A percentile compares a stretch with the other conserved stretches of the same genome.
phyloP scores from a whole-genome alignment of 2,888 invertebrate species.

The Chrysodeixis includens region DNA sequence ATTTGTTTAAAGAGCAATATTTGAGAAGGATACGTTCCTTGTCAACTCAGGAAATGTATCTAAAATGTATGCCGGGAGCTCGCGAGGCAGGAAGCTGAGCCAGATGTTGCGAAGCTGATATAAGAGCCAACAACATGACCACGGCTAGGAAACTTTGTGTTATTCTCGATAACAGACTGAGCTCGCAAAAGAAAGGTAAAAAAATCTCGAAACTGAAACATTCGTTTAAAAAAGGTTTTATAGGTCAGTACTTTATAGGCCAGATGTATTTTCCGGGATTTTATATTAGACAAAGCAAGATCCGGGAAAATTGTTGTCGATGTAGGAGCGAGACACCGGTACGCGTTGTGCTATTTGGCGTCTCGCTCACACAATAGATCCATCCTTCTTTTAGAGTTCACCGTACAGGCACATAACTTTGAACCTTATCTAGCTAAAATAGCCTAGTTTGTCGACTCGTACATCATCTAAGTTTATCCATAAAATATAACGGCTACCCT shows the following conservation, averaged over 20 bases:
- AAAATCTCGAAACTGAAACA: not conserved
- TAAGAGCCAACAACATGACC: not conserved
- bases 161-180: not conserved
- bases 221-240: not conserved
- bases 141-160: not conserved
- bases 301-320: too few relatives aligned
- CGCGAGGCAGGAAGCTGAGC: not conserved
- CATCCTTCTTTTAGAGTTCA: too few relatives aligned
- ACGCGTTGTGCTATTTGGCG: too few relatives aligned
- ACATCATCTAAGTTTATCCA: constrained; percentile 48
- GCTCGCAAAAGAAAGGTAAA: not conserved
- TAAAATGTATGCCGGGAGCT: not conserved
- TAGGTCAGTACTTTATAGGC: too few relatives aligned
- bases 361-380: too few relatives aligned
- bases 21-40: not conserved
- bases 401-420: constrained; percentile 5
- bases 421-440: constrained; percentile 19
- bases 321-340: too few relatives aligned
- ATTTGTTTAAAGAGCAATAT: not conserved
- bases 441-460: constrained; percentile 34
- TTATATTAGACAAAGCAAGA: constrained; percentile 7
- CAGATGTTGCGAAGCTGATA: not conserved
- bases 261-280: not conserved
- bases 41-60: not conserved
- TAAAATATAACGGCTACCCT: constrained; percentile 52